Evolutionary conservation across 2,888 invertebrate genomes (phyloP), one percentile per base, ranked within the genome.

Genomic region (Ectobius pallidus): DNA sequence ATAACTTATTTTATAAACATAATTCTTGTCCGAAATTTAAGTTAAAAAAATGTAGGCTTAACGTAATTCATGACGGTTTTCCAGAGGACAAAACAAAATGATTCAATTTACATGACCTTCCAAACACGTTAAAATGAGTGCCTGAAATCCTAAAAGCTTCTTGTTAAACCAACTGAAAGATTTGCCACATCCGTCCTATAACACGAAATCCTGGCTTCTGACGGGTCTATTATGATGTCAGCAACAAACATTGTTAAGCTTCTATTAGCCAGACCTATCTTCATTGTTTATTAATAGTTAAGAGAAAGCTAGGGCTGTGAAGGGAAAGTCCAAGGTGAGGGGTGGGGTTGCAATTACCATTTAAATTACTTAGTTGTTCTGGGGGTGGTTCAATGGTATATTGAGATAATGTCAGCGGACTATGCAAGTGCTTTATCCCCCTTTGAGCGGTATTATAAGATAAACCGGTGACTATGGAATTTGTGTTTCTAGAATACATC

Each of bases 301-400:
- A 65, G 46, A 39, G 34, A 63, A 18, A n/a, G 63, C 20, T 39
- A 20, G 42, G 20, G 34, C 18, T 3, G 20, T 20, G 34, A 34
- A 9, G 22, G 32, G 22, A 22, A 32, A 22, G 34, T 14, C 16
- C 1, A n/a, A n/a, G 16, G 11, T 3, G 16, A 9, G 46, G 25
- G 44, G 11, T 14, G 16, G 52, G 61, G 32, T 58, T 68, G 67
- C 63, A 70, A 73, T 73, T 73, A 73, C 70, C 73, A 73, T 73
- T 73, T 73, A 73, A 73, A 73, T 73, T 73, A 73, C 73, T 73
- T 70, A 73, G 62, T 70, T 71, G 61, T 58, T 42, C 27, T 4
- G 27, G 18, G 55, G 70, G 44, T 18, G 69, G 68, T 27, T 30
- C 65, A n/a, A 27, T 69, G 72, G 34, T 49, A 42, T 72, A 72